These are phyloP conservation scores for Periophthalmodon schlosseri DNA, from an alignment of 2,113 vertebrate genomes.

Conservation along the genomic window DNA sequence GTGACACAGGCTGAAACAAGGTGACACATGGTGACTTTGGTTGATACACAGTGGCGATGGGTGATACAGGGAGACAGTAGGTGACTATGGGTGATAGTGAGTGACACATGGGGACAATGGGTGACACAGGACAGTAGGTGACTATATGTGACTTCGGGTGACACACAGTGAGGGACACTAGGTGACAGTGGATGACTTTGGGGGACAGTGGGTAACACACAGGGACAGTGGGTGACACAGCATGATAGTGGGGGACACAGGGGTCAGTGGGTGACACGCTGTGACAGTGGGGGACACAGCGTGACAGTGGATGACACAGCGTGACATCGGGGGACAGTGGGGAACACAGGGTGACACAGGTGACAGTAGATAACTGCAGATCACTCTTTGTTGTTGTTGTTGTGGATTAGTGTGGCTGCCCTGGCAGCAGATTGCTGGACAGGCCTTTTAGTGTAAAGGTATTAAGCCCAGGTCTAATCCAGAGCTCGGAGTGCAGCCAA, in stretches of 20 bases:
- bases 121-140: neutral
- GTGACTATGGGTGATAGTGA: neutral
- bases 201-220: neutral
- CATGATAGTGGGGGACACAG: neutral
- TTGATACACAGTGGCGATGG: neutral
- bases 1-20: neutral
- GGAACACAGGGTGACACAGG: neutral
- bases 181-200: neutral
- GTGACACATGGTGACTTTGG: neutral
- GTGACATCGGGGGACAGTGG: neutral
- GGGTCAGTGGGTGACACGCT: neutral
- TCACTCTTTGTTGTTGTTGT: slow-evolving; percentile 48
- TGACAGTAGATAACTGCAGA: slow-evolving; percentile 22
- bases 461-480: slow-evolving; percentile 68
- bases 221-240: neutral
- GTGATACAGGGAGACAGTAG: neutral
- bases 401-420: slow-evolving; percentile 53
- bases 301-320: neutral
- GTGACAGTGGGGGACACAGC: neutral
- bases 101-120: neutral
- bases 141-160: neutral
- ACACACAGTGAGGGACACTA: neutral
- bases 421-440: slow-evolving; percentile 50
- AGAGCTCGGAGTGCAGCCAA: slow-evolving; percentile 59
- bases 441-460: slow-evolving; percentile 66